Base-by-base conservation (phyloP, 2,797 vertebrate species). In the Synaphobranchus kaupii region DNA sequence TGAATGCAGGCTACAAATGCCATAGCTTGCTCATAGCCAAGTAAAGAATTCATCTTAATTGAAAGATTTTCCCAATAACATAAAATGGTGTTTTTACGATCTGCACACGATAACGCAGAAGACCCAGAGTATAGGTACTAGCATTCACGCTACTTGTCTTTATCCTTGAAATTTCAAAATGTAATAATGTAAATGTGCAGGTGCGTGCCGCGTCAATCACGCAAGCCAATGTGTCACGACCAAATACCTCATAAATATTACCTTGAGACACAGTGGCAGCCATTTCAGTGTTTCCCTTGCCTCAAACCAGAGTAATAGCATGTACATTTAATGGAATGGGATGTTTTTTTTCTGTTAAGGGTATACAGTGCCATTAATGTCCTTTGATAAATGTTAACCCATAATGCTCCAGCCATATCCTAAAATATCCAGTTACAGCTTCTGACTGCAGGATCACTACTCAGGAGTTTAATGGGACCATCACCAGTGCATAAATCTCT, bases 391-490 rank as follows among this genome's bases (percentile, higher is more conserved):
- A 78, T 47, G 39, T 39, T 47, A 78, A 78, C 73, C 73, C 34
- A 20, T 20, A 78, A 47, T 39, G 15, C 13, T 78, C 17, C 28
- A 73, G 31, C 20, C 39, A 44, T 47, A 73, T 15, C 39, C 39
- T 47, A 39, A 78, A 47, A 78, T 78, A 78, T 78, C 39, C 73
- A 47, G 73, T 34, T 1, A 39, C 10, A 34, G 34, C 15, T 34
- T 76, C n/a, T 10, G 28, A 48, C 25, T 50, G 22, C 22, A 81
- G 78, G 12, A 44, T 44, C 8, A 81, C 78, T 50, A 10, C 47
- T n/a, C 78, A 81, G 78, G 4, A 81, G 78, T 50, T 81, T 50
- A 81, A 34, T 25, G 47, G 78, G 20, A 80, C 22, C 73, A 80
- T 15, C 39, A 80, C 3, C 71, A 80, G 25, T 66, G 63, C 39